Percentiles rank a stretch among this genome's conserved stretches.
Evolutionary conservation across 2,113 vertebrate genomes (phyloP).

Genomic region (Coreoperca whiteheadi): DNA sequence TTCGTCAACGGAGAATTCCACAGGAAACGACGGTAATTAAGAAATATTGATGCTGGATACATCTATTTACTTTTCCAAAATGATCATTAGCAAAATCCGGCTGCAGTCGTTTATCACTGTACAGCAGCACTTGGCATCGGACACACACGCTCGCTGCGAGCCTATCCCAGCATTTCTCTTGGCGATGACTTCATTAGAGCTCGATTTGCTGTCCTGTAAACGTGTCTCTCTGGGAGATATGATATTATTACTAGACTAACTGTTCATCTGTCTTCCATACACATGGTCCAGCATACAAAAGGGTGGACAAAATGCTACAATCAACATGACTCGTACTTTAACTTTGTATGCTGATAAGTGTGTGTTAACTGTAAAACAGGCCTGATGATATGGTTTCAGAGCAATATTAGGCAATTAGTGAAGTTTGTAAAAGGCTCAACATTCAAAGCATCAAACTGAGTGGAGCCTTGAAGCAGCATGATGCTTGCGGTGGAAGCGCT

Average conservation of each 20-base stretch:
- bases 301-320: conserved; percentile 30
- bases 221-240: conserved; percentile 72
- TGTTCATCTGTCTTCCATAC: conserved; percentile 65
- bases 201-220: conserved; percentile 73
- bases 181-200: conserved; percentile 77
- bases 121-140: conserved; percentile 74
- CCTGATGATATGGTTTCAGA: conserved; percentile 20
- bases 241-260: conserved; percentile 61
- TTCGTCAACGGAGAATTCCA: conserved; percentile 80
- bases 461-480: too few relatives aligned
- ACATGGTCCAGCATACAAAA: conserved; percentile 35
- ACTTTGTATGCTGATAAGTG: conserved; percentile 40
- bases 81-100: conserved; percentile 78
- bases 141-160: conserved; percentile 49
- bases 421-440: conserved; percentile 36
- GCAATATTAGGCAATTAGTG: conserved; percentile 50
- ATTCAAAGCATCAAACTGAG: conserved; percentile 33
- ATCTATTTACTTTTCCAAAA: conserved; percentile 85
- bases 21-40: conserved; percentile 83
- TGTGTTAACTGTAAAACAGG: conserved; percentile 39
- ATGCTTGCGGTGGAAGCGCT: too few relatives aligned
- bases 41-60: conserved; percentile 82
- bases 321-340: conserved; percentile 30
- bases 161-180: conserved; percentile 72
- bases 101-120: conserved; percentile 80